phyloP scores from a whole-genome alignment of 2,888 invertebrate species.

The Cephonodes hylas region DNA sequence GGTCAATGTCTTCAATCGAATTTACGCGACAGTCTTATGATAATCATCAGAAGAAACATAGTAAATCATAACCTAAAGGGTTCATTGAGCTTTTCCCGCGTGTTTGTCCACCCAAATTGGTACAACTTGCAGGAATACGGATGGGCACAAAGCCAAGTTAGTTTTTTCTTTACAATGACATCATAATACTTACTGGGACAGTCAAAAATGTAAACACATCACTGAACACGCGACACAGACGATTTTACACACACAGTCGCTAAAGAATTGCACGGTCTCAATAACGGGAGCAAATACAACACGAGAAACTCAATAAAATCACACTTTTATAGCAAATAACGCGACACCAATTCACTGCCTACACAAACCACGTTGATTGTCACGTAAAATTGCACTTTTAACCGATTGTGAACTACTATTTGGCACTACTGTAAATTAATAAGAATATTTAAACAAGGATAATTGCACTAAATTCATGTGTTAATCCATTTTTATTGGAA shows the following conservation, averaged over 20 bases:
- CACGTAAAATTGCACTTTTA: conserved; percentile 37
- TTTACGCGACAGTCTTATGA: neutral
- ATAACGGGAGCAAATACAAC: conserved; percentile 38
- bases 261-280: conserved; percentile 32
- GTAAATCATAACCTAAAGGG: conserved; percentile 62
- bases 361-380: conserved; percentile 58
- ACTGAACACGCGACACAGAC: conserved; percentile 51
- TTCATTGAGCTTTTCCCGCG: conserved; percentile 63
- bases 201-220: conserved; percentile 79
- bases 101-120: conserved; percentile 58
- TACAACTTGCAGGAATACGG: conserved; percentile 71
- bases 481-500: conserved; percentile 57
- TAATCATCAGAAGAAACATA: conserved; percentile 46
- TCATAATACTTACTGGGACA: conserved; percentile 73
- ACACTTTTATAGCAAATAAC: conserved; percentile 55
- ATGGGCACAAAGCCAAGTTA: conserved; percentile 79
- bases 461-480: conserved; percentile 17
- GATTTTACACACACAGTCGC: conserved; percentile 41
- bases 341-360: conserved; percentile 69
- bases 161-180: conserved; percentile 78
- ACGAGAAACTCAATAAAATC: conserved; percentile 44
- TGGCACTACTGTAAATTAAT: conserved; percentile 42
- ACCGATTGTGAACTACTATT: conserved; percentile 36
- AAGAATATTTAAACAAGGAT: conserved; percentile 1
- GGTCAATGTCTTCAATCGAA: conserved; percentile 16